These are phyloP conservation scores for Atopsyche davidsoni DNA, from an alignment of 1,140 invertebrate species.

Conservation along the genomic window DNA sequence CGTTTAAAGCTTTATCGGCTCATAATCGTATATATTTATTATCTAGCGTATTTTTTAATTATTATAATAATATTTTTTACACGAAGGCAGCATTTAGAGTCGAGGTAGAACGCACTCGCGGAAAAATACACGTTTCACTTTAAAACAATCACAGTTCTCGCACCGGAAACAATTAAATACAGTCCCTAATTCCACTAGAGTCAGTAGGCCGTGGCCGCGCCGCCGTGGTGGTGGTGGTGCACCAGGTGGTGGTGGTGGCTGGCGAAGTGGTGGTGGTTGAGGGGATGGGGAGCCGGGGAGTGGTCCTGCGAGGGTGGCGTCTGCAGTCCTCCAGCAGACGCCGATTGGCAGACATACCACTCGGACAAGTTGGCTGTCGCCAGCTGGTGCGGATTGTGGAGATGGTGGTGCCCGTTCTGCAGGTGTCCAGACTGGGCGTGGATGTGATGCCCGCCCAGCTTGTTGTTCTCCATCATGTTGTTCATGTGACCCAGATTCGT, in stretches of 20 bases:
- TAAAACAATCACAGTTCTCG: too few relatives aligned
- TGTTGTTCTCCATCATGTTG: constrained; percentile 39
- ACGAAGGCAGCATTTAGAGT: too few relatives aligned
- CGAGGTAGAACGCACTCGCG: too few relatives aligned
- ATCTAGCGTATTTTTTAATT: too few relatives aligned
- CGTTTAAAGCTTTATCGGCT: too few relatives aligned
- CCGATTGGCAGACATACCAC: constrained; percentile 43
- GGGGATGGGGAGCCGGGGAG: constrained; percentile 26
- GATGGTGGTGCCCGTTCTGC: constrained; percentile 34
- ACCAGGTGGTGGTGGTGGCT: constrained; percentile 32
- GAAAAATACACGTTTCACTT: too few relatives aligned
- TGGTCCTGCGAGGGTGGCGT: constrained; percentile 29
- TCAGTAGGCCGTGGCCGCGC: constrained; percentile 47
- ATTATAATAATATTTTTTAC: too few relatives aligned
- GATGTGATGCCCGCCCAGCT: constrained; percentile 41
- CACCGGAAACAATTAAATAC: constrained; percentile 28
- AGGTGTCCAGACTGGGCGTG: constrained; percentile 37
- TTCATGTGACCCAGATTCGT: constrained; percentile 31
- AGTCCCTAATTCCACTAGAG: constrained; percentile 46
- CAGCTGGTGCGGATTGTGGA: constrained; percentile 21
- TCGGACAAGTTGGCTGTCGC: constrained; percentile 31
- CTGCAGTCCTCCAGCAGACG: constrained; percentile 28
- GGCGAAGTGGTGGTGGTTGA: constrained; percentile 29
- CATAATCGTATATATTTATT: too few relatives aligned
- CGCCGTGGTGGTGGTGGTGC: constrained; percentile 45